Evolutionary conservation across 1,140 invertebrate genomes (phyloP).

Genomic region (Hestina assimilis): DNA sequence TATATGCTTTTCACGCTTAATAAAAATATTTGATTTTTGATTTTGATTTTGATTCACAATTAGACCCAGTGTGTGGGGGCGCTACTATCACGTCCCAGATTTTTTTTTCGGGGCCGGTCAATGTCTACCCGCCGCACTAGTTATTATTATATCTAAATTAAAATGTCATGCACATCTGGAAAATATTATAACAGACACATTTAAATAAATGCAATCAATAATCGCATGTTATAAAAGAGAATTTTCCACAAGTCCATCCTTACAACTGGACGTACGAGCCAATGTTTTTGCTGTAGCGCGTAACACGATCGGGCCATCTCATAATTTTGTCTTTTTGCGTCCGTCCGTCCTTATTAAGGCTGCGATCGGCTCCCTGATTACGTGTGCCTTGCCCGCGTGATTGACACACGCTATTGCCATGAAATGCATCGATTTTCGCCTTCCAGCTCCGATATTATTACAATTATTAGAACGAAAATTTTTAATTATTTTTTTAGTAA

Average conservation of each 20-base stretch:
- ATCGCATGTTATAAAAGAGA: conserved; percentile 35
- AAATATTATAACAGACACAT: no score
- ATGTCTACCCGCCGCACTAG: no score
- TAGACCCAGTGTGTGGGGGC: no score
- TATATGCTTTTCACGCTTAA: no score
- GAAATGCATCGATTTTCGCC: conserved; percentile 29
- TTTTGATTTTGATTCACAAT: no score
- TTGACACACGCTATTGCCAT: conserved; percentile 49
- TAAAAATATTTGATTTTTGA: no score
- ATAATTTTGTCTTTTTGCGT: conserved; percentile 63
- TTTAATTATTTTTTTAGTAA: no score
- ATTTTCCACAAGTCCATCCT: conserved; percentile 26
- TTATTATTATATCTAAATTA: no score
- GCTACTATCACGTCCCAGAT: no score
- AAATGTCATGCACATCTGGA: no score
- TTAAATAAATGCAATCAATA: not conserved
- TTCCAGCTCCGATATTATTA: not conserved
- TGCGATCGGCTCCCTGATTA: conserved; percentile 44
- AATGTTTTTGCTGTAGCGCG: conserved; percentile 51
- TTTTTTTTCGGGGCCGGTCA: no score
- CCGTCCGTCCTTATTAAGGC: conserved; percentile 60
- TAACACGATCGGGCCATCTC: conserved; percentile 69
- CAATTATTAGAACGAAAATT: no score
- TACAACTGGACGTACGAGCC: conserved; percentile 46
- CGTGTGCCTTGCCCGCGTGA: conserved; percentile 38